Conservation (phyloP, 1,140 invertebrate genomes). For the Adelges cooleyi region DNA sequence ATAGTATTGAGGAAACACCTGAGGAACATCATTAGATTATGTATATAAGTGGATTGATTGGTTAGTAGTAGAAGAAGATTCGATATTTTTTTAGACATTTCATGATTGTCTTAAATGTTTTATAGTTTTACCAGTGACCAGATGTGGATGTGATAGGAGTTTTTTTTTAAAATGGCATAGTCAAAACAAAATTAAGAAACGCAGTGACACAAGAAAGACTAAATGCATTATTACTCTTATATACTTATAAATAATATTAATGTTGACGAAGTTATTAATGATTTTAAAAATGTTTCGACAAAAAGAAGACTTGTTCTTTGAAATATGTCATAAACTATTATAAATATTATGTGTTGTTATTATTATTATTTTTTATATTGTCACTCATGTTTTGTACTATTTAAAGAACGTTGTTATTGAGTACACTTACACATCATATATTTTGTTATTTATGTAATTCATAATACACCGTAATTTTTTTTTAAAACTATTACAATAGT, state of each 20-base stretch:
- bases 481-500: too few relatives aligned
- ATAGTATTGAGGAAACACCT: not conserved
- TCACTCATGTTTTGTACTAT: not conserved
- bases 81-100: not conserved
- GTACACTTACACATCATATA: not conserved
- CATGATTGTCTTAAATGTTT: not conserved
- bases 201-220: not conserved
- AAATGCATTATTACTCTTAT: not conserved
- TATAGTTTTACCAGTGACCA: not conserved
- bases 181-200: conserved; percentile 9
- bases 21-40: not conserved
- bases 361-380: not conserved
- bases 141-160: not conserved
- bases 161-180: not conserved
- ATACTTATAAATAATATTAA: not conserved
- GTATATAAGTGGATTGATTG: conserved; percentile 10
- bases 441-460: not conserved
- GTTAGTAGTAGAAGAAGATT: not conserved
- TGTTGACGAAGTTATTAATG: not conserved
- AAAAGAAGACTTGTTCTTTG: conserved; percentile 3
- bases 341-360: not conserved
- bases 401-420: not conserved
- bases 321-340: not conserved
- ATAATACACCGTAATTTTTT: not conserved
- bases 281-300: not conserved